Evolutionary conservation across 2,113 vertebrate species (phyloP), one percentile per base, ranked within the genome.

Genomic region (Typhlomys cinereus): DNA sequence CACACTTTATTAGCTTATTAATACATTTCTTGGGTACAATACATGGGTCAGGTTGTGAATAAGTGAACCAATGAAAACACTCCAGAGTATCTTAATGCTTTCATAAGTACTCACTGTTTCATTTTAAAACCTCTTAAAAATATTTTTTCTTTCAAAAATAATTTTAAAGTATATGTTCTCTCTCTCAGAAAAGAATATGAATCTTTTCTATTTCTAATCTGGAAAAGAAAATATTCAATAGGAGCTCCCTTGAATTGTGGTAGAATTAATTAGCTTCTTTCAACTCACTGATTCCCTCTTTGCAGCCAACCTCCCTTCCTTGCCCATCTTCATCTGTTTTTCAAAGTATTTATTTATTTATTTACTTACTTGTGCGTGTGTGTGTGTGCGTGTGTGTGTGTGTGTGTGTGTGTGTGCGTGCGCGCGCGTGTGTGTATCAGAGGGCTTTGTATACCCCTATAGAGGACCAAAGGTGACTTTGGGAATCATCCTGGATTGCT

Each of bases 1-100:
- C 69, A 85, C 95, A 93, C 95, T 98, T 98, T 97, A 97, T 95
- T 96, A 86, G 90, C 76, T 96, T 85, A 15, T 97, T 97, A 97
- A 97, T 93, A 96, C 27, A 86, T 0, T 0, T 59, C 96, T 91
- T 96, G 95, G 89, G 93, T 94, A 82, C 80, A 96, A 91, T 95
- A 91, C 78, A 89, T 97, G 92, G 67, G 96, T 95, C 64, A 97
- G 90, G 95, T 64, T 97, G 93, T 93, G 86, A 93, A 88, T 88
- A 97, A 97, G 96, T 92, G 75, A 88, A 93, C 78, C 88, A 94
- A 50, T 94, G 97, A 97, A 96, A 95, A 96, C 4, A 92, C 50
- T 66, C 90, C 48, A 0, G 39, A 95, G 85, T 93, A 69, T 71
- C 69, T 96, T 94, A 89, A 94, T 54, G 41, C 39, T 96, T 95